Evolutionary conservation across 2,113 vertebrate species (phyloP).

Genomic region (Indicator indicator): DNA sequence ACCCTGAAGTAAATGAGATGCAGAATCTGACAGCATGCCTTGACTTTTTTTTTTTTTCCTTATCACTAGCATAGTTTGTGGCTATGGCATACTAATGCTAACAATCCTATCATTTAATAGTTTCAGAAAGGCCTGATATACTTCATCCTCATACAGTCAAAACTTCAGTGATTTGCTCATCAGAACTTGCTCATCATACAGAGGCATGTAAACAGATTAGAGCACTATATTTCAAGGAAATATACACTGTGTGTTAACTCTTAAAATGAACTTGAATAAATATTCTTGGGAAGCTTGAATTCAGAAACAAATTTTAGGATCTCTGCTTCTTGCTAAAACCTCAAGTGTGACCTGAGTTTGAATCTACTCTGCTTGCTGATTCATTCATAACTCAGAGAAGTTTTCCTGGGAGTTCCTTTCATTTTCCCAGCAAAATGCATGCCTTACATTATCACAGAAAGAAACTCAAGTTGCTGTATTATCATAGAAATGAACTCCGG

Average conservation of each 20-base stretch:
- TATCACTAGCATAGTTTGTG: not conserved
- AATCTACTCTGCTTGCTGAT: not conserved
- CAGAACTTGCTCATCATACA: not conserved
- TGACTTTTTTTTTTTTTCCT: not conserved
- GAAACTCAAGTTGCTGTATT: not conserved
- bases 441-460: not conserved
- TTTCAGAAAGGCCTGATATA: not conserved
- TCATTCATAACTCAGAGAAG: not conserved
- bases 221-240: not conserved
- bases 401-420: not conserved
- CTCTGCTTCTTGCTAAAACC: not conserved
- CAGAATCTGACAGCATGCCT: not conserved
- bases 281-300: not conserved
- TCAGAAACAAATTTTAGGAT: not conserved
- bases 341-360: not conserved
- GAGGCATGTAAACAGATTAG: not conserved
- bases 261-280: not conserved
- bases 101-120: not conserved
- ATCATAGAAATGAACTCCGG: not conserved
- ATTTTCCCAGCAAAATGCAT: not conserved
- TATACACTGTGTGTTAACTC: not conserved
- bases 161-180: constrained; percentile 4
- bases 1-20: not conserved
- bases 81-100: not conserved
- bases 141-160: not conserved